Percentiles rank a stretch among this genome's conserved stretches.
These are phyloP conservation scores for Sussaba pulchella DNA, from an alignment of 2,888 invertebrate genomes.

Conservation along the genomic window DNA sequence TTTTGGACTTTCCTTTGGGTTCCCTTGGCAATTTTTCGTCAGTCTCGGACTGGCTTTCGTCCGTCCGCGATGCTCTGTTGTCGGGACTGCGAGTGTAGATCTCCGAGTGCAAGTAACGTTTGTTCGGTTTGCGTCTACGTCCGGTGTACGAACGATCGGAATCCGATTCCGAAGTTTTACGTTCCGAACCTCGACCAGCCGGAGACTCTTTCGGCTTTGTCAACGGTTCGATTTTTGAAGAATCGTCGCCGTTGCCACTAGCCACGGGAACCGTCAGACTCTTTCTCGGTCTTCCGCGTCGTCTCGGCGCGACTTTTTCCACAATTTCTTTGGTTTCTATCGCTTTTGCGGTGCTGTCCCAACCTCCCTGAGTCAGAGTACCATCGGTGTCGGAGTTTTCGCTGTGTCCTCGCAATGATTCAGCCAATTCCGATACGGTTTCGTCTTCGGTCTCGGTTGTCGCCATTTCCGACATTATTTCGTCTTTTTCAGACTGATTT, in stretches of 20 bases:
- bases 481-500: constrained; percentile 27
- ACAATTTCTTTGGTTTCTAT: constrained; percentile 38
- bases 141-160: constrained; percentile 76
- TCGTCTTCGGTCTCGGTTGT: constrained; percentile 76
- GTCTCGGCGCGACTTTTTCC: constrained; percentile 66
- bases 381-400: constrained; percentile 74
- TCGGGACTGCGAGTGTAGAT: constrained; percentile 75
- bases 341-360: constrained; percentile 20
- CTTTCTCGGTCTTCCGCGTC: constrained; percentile 78
- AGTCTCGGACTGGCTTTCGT: constrained; percentile 80
- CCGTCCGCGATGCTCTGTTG: constrained; percentile 74
- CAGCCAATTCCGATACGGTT: constrained; percentile 74
- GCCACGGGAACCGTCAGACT: constrained; percentile 51
- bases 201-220: constrained; percentile 47
- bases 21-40: constrained; percentile 74
- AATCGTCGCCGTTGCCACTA: constrained; percentile 57
- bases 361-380: constrained; percentile 41
- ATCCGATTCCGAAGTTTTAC: constrained; percentile 77
- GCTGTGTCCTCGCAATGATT: constrained; percentile 73
- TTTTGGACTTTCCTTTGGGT: constrained; percentile 65
- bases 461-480: constrained; percentile 64
- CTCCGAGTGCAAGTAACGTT: constrained; percentile 75
- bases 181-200: constrained; percentile 67
- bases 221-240: constrained; percentile 58
- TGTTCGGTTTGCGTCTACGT: constrained; percentile 77